Evolutionary conservation across 2,888 invertebrate species (phyloP), one percentile per base, ranked within the genome.

Genomic region (Torymus tubicola): DNA sequence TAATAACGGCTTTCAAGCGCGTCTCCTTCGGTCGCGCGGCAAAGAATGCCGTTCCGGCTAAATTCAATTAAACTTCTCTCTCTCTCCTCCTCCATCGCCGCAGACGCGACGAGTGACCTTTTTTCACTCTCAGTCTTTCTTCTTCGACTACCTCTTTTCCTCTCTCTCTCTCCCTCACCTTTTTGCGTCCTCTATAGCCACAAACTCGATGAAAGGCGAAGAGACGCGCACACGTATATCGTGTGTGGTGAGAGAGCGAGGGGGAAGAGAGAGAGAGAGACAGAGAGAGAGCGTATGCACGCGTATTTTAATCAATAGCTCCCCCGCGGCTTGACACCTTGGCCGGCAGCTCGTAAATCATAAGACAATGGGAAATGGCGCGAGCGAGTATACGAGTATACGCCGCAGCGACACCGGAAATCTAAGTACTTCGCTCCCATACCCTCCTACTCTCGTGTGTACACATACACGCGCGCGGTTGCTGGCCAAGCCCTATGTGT

Each of bases 321-420:
- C 84, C 83, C 68, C 63, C 60, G 64, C 8, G 42, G 42, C 42
- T 85, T 86, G 86, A 87, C 86, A 86, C 84, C 71, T 76, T 81
- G 60, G 60, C 79, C 50, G 21, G 55, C 83, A 81, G 85, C 84
- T 84, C 88, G 88, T 89, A 89, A 89, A 88, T 89, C 89, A 89
- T 86, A 85, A 87, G 86, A 89, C 88, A 89, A 89, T 89, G 86
- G 88, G 85, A 85, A 86, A 85, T 83, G 84, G 86, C 84, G 84
- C 77, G 84, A 70, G 72, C 42, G 42, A 42, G 42, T 42, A 8
- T 42, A 8, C 42, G 5, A 42, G 42, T 42, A 42, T 42, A 72
- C 80, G 82, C 79, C 74, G 83, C 84, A 77, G 84, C 84, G 80
- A 85, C 86, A 85, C 81, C 84, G 82, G 85, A 87, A 86, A 87